These are phyloP conservation scores for Drepana arcuata DNA, from an alignment of 1,140 invertebrate genomes.

Conservation along the genomic window DNA sequence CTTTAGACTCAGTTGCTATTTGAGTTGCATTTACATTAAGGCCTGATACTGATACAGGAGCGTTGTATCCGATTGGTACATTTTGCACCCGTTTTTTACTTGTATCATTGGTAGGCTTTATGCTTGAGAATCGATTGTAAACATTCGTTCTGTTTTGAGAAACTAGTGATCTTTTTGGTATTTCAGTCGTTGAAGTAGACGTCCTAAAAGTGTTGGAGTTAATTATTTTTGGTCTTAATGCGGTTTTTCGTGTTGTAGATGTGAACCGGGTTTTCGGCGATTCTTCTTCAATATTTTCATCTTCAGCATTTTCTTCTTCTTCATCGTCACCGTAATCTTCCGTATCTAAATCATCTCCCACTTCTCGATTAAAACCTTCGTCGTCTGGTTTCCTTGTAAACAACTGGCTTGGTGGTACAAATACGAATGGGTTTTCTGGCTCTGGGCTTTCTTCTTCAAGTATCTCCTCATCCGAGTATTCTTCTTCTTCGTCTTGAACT, in stretches of 20 bases:
- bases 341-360: slow-evolving; percentile 43
- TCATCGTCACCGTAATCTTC: slow-evolving; percentile 27
- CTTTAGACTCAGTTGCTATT: slow-evolving; percentile 7
- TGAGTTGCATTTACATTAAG: slow-evolving; percentile 17
- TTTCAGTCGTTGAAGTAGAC: slow-evolving; percentile 47
- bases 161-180: slow-evolving; percentile 29
- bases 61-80: slow-evolving; percentile 47
- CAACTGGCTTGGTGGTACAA: slow-evolving; percentile 57
- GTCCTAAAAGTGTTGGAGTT: slow-evolving; percentile 62
- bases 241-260: slow-evolving; percentile 35
- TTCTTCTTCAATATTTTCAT: slow-evolving; percentile 32
- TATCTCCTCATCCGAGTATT: slow-evolving; percentile 65
- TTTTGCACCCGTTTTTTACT: slow-evolving; percentile 63
- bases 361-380: slow-evolving; percentile 21
- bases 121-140: slow-evolving; percentile 37
- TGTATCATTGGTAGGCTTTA: slow-evolving; percentile 38
- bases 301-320: slow-evolving; percentile 37
- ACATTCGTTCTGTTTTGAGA: slow-evolving; percentile 44
- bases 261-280: slow-evolving; percentile 22
- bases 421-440: slow-evolving; percentile 59
- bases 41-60: slow-evolving; percentile 18
- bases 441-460: slow-evolving; percentile 65
- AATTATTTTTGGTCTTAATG: slow-evolving; percentile 45
- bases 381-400: slow-evolving; percentile 53
- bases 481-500: slow-evolving; percentile 54